Evolutionary conservation across 2,888 invertebrate genomes (phyloP).

Genomic region (Polymixis flavicincta): DNA sequence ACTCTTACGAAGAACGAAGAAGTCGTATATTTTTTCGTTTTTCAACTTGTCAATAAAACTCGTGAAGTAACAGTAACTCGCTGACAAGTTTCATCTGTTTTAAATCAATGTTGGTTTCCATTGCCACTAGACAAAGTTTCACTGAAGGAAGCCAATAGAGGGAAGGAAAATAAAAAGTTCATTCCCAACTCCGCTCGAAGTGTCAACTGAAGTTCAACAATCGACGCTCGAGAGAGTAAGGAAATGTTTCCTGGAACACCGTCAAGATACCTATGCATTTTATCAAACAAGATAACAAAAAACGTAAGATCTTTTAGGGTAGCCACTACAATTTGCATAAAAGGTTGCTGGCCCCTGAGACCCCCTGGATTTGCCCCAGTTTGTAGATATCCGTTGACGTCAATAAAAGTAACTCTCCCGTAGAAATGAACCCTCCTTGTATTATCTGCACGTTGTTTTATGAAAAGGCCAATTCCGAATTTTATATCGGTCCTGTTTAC

Average conservation of each 20-base stretch:
- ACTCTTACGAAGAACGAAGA: neutral
- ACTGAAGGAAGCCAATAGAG: constrained; percentile 78
- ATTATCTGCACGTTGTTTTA: constrained; percentile 46
- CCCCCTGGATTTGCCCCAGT: constrained; percentile 51
- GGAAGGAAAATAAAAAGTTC: constrained; percentile 80
- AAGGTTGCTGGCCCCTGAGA: constrained; percentile 49
- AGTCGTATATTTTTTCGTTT: constrained; percentile 39
- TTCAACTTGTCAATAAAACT: constrained; percentile 57
- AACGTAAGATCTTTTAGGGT: constrained; percentile 34
- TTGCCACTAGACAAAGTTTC: constrained; percentile 75
- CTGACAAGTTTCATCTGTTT: constrained; percentile 70
- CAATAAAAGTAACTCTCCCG: constrained; percentile 56
- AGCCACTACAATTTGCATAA: constrained; percentile 60
- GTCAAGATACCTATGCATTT: constrained; percentile 30
- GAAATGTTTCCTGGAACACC: constrained; percentile 59
- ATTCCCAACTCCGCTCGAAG: constrained; percentile 76
- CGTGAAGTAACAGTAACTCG: constrained; percentile 61
- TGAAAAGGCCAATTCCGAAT: constrained; percentile 30
- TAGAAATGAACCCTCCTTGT: constrained; percentile 44
- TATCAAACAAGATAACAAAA: constrained; percentile 46
- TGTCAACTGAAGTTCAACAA: constrained; percentile 82
- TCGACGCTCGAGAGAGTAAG: constrained; percentile 66
- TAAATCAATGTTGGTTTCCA: constrained; percentile 80
- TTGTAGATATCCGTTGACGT: constrained; percentile 58
- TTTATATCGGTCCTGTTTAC: constrained; percentile 28